Base-by-base conservation (phyloP, 2,888 invertebrate species). In the Brachypalpus laphriformis region DNA sequence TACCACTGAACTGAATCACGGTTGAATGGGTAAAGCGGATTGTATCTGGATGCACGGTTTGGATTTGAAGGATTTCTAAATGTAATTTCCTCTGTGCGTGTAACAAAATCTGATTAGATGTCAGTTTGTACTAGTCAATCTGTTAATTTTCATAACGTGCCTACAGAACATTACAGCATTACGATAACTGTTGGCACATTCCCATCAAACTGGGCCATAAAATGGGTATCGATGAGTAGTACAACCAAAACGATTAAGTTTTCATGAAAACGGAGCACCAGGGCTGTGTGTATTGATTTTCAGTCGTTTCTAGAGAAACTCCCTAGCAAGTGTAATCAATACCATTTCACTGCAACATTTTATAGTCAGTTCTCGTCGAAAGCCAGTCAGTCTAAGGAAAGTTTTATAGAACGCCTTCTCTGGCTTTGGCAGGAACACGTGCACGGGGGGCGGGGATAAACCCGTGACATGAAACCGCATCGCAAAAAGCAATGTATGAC, bases 251-350 rank as follows among this genome's bases (percentile, higher is more conserved):
- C 34, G n/a, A 54, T 22, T 49, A 59, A 54, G 42, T 34, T 57
- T 70, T 71, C 25, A 54, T 63, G 7, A 42, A 57, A 51, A 18
- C 42, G 40, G 63, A 37, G 61, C 77, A 70, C 37, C 45, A 9
- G 34, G 22, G 47, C 9, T 22, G 25, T 18, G 25, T 18, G 47
- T 82, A 82, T 82, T 56, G 82, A 82, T 78, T 82, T 82, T 78
- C 66, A 56, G 31, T 54, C 45, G 82, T 82, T 82, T 68, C 82
- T 78, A 78, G 54, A 74, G 82, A 72, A 78, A 82, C 82, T 68
- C 72, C 66, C 72, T 18, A 65, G 25, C 61, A 68, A 74, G 72
- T 82, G 72, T 82, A 82, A 82, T 78, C 82, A 31, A 82, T 82
- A 82, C 37, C 9, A 25, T 45, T n/a, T 16, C 18, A 65, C 65